Base-by-base conservation (phyloP, 2,888 invertebrate genomes). In the Panorpa germanica region DNA sequence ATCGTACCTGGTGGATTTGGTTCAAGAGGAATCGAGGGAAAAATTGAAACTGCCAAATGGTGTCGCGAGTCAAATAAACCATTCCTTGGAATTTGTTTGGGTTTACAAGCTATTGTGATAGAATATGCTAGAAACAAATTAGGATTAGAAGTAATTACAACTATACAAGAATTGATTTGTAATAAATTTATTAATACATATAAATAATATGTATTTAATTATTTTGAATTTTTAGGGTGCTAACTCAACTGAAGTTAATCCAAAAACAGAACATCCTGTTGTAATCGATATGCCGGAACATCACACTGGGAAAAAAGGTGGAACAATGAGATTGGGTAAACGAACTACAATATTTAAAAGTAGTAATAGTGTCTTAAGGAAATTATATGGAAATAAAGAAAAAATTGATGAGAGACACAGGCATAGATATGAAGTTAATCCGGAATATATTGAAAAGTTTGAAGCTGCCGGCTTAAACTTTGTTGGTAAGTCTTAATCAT, bases 251-350 rank as follows among this genome's bases (percentile, higher is more conserved):
- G 98, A 96, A 57, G 73, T 85, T 20, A 65, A 76, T 40, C 66
- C 75, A 0, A 55, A 72, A 3, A 73, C 80, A 8, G 57, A 58
- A 19, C 57, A 80, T 52, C 81, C 85, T 17, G 61, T 95, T 21
- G 83, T 98, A 4, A 82, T 98, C 36, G 95, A 98, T 43, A 99
- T 99, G 98, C 95, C 96, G 0, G 98, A 99, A 55, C 91, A 96
- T 52, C 86, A 88, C 49, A 71, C 76, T 0, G 91, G 86, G 1
- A 67, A 78, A 40, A 70, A 88, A 63, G 98, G 98, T 3, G 98
- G 95, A 6, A 98, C 98, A 0, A 98, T 99, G 98, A 62, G 98
- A 34, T 59, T 99, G 26, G 98, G 98, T n/a, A 82, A 77, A 47
- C 69, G 95, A 43, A 72, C 69, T 34, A 96, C 96, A 1, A 56